Evolutionary conservation across 1,140 invertebrate genomes (phyloP).

Genomic region (Probaryconus sp.): DNA sequence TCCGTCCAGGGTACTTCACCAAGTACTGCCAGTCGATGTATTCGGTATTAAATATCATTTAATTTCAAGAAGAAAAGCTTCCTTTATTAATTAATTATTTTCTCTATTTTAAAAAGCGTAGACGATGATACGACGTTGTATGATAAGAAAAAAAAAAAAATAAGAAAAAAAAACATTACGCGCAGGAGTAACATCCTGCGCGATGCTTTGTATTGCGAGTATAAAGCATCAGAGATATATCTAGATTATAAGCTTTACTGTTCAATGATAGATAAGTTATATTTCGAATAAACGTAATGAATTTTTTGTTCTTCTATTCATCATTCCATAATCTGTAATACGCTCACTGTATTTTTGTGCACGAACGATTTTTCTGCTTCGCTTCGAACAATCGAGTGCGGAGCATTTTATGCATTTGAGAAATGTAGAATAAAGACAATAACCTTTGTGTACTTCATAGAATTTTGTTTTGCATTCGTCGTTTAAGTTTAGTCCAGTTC

Average conservation of each 20-base stretch:
- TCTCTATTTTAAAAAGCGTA: conserved; percentile 23
- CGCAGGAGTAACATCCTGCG: too few relatives aligned
- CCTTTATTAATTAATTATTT: not conserved
- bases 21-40: conserved; percentile 14
- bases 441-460: conserved; percentile 45
- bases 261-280: conserved; percentile 32
- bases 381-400: conserved; percentile 1
- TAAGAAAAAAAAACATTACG: conserved; percentile 22
- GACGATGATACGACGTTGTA: conserved; percentile 34
- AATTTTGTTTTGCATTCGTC: conserved; percentile 36
- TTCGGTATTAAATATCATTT: conserved; percentile 36
- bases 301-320: conserved; percentile 7
- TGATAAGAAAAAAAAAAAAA: conserved; percentile 37
- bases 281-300: conserved; percentile 33
- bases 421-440: conserved; percentile 41
- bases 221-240: conserved; percentile 13
- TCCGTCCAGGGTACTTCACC: conserved; percentile 42
- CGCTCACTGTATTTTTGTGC: conserved; percentile 43
- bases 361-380: conserved; percentile 15
- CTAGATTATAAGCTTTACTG: conserved; percentile 43
- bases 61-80: conserved; percentile 21
- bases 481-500: conserved; percentile 62
- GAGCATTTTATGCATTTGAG: conserved; percentile 25
- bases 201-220: conserved; percentile 20
- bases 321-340: conserved; percentile 35